Percentiles rank a stretch among this genome's conserved stretches.
These are phyloP conservation scores for Pteronotus mesoamericanus DNA, from an alignment of 2,797 vertebrate species.

Conservation along the genomic window DNA sequence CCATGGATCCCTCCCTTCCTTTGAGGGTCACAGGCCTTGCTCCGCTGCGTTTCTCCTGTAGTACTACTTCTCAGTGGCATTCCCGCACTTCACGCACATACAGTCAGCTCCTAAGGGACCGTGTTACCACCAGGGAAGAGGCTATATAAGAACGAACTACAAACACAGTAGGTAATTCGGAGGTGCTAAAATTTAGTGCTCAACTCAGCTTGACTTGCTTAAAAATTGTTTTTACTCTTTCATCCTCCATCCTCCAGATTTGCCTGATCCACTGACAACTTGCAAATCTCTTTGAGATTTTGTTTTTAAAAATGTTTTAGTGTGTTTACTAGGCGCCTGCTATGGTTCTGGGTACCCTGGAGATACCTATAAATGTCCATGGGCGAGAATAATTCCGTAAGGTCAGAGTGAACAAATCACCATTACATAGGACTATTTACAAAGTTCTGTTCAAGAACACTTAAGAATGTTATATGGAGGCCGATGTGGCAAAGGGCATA, in stretches of 20 bases:
- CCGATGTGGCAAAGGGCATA: not conserved
- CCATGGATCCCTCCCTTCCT: not conserved
- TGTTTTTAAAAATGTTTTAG: not conserved
- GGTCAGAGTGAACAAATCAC: not conserved
- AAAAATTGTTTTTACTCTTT: not conserved
- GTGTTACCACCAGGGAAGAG: not conserved
- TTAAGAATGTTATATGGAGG: not conserved
- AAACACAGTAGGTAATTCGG: not conserved
- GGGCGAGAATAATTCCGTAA: not conserved
- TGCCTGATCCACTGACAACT: conserved; percentile 21
- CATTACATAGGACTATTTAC: not conserved
- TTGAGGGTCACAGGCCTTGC: no score
- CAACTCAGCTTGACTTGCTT: not conserved
- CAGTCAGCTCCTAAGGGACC: not conserved
- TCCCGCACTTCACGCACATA: not conserved
- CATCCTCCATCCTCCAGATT: not conserved
- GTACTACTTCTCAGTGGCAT: not conserved
- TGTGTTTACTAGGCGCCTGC: not conserved
- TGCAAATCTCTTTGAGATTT: not conserved
- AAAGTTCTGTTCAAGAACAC: not conserved
- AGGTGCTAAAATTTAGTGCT: not conserved
- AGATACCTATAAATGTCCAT: not conserved
- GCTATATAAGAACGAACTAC: not conserved
- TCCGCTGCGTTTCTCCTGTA: not conserved
- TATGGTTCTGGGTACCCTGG: not conserved